Conservation (phyloP, 2,797 vertebrate genomes). For the Cichlasoma orientale region DNA sequence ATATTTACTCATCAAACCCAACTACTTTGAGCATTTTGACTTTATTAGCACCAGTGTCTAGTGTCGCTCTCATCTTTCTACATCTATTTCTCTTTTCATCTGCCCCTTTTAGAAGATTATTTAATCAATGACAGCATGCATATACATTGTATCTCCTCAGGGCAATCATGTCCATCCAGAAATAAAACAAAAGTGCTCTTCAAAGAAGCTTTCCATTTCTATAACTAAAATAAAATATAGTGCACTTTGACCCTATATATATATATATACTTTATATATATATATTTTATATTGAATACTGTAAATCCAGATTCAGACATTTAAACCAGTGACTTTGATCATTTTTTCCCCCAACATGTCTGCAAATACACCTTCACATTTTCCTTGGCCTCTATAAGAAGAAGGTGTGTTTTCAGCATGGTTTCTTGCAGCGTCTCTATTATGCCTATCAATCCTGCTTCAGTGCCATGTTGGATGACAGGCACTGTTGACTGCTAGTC, state of each 20-base stretch:
- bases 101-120: constrained; percentile 47
- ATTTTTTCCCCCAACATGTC: not conserved
- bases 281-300: not conserved
- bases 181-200: constrained; percentile 54
- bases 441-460: constrained; percentile 2
- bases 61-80: constrained; percentile 11
- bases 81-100: constrained; percentile 46
- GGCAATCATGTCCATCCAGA: constrained; percentile 27
- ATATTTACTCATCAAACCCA: constrained; percentile 18
- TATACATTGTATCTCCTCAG: constrained; percentile 30
- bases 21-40: constrained; percentile 6
- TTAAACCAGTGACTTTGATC: not conserved
- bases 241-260: not conserved
- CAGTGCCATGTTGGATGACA: constrained; percentile 39
- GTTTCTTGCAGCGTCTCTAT: constrained; percentile 22
- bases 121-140: constrained; percentile 51
- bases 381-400: not conserved
- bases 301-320: not conserved
- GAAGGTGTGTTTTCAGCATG: not conserved
- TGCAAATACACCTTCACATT: not conserved
- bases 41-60: constrained; percentile 17
- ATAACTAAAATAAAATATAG: constrained; percentile 7
- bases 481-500: constrained; percentile 33
- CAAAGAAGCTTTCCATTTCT: constrained; percentile 35
- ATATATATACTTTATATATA: too few relatives aligned